Conservation (phyloP, 2,888 invertebrate species). For the Hemistola chrysoprasaria region DNA sequence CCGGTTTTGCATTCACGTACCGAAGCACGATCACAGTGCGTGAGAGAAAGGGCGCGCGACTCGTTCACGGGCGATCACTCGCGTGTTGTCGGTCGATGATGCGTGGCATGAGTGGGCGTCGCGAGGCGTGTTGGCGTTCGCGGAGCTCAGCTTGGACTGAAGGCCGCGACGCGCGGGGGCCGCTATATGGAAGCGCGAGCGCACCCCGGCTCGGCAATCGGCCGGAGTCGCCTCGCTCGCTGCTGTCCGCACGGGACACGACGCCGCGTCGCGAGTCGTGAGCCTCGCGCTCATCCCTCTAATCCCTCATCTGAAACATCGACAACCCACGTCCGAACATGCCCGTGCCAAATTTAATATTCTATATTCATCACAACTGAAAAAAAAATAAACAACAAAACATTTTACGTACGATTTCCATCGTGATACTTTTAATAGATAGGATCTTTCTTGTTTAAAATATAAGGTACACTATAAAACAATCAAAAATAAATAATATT, state of each 20-base stretch:
- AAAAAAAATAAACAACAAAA: too few species aligned
- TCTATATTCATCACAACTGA: too few species aligned
- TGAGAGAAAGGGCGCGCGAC: conserved; percentile 79
- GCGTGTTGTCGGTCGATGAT: conserved; percentile 64
- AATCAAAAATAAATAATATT: too few species aligned
- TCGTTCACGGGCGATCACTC: conserved; percentile 67
- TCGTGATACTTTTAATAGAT: too few species aligned
- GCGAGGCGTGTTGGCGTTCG: conserved; percentile 68
- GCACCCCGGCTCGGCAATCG: conserved; percentile 48
- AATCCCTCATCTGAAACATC: conserved; percentile 19
- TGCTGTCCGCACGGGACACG: too few species aligned
- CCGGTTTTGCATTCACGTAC: conserved; percentile 80
- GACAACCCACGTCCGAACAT: not conserved
- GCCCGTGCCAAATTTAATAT: not conserved
- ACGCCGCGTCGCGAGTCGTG: too few species aligned
- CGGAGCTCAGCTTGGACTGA: conserved; percentile 70
- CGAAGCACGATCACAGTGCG: conserved; percentile 76
- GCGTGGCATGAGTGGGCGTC: conserved; percentile 65
- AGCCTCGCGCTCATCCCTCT: too few species aligned
- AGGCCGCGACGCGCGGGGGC: conserved; percentile 78
- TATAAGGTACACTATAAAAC: too few species aligned
- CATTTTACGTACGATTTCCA: too few species aligned
- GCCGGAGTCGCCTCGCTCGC: conserved; percentile 32
- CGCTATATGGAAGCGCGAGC: conserved; percentile 62
- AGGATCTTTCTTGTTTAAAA: too few species aligned